These are phyloP conservation scores for Chaetorhynchus papuensis DNA, from an alignment of 2,113 vertebrate species.

Conservation along the genomic window DNA sequence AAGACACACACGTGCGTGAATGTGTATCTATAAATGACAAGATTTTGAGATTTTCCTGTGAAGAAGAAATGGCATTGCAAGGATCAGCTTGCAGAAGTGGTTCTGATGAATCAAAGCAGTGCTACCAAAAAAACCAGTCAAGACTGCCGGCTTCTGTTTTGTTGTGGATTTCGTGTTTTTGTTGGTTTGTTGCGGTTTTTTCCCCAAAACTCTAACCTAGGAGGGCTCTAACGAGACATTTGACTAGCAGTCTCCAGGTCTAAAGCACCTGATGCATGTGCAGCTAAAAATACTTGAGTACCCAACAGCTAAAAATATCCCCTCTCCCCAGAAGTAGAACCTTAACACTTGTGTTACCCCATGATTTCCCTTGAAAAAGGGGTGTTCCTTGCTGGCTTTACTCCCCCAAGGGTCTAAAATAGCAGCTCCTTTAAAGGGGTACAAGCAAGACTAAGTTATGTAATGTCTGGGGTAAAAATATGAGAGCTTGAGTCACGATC, in stretches of 20 bases:
- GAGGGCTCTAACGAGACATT: not conserved
- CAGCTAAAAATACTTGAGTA: not conserved
- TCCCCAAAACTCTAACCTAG: not conserved
- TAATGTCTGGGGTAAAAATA: not conserved
- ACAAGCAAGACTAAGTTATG: not conserved
- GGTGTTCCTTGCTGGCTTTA: not conserved
- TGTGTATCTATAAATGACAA: not conserved
- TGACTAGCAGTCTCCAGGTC: not conserved
- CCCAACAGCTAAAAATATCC: not conserved
- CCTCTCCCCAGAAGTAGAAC: not conserved
- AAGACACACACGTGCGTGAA: fast-evolving
- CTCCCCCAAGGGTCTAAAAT: not conserved
- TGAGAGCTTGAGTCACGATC: not conserved
- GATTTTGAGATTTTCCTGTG: not conserved
- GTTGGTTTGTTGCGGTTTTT: not conserved
- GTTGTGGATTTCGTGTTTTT: not conserved
- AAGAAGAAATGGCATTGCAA: not conserved
- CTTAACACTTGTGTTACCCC: not conserved
- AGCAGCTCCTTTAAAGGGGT: not conserved
- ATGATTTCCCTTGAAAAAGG: not conserved
- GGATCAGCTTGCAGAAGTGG: not conserved
- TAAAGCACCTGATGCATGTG: not conserved
- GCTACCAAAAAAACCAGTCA: not conserved
- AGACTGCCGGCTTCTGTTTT: not conserved
- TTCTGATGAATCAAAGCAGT: not conserved